phyloP scores from a whole-genome alignment of 2,888 invertebrate species.

The Eurois occulta region DNA sequence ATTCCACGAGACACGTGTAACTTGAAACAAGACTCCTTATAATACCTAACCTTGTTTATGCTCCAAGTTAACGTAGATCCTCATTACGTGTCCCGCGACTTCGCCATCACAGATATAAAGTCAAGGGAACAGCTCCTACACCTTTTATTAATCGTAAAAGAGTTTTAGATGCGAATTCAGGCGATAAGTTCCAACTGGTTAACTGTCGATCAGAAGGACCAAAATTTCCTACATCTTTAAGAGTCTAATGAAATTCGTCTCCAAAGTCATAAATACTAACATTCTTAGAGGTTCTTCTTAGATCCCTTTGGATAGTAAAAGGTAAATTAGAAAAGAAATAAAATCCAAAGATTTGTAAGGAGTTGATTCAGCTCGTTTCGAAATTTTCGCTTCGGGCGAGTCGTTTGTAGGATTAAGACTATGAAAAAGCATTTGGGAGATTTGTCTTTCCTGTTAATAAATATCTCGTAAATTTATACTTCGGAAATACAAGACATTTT shows the following conservation, averaged over 20 bases:
- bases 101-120: constrained; percentile 51
- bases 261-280: constrained; percentile 57
- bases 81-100: constrained; percentile 59
- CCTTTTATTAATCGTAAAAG: constrained; percentile 56
- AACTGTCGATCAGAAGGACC: constrained; percentile 34
- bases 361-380: constrained; percentile 49
- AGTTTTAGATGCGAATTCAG: constrained; percentile 40
- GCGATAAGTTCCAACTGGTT: constrained; percentile 25
- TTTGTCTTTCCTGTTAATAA: constrained; percentile 39
- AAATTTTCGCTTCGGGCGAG: constrained; percentile 36
- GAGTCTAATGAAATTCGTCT: constrained; percentile 47
- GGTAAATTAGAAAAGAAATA: constrained; percentile 60
- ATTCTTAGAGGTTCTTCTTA: constrained; percentile 32
- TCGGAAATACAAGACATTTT: constrained; percentile 40
- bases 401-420: constrained; percentile 44
- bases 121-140: constrained; percentile 28
- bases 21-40: constrained; percentile 38
- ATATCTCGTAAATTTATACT: constrained; percentile 48
- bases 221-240: constrained; percentile 53
- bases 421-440: constrained; percentile 32
- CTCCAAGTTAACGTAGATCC: constrained; percentile 59
- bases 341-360: constrained; percentile 45
- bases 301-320: constrained; percentile 43
- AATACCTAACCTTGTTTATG: constrained; percentile 62
- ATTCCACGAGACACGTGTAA: constrained; percentile 53